These are phyloP conservation scores for Globia sparganii DNA, from an alignment of 2,888 invertebrate genomes.

Conservation along the genomic window DNA sequence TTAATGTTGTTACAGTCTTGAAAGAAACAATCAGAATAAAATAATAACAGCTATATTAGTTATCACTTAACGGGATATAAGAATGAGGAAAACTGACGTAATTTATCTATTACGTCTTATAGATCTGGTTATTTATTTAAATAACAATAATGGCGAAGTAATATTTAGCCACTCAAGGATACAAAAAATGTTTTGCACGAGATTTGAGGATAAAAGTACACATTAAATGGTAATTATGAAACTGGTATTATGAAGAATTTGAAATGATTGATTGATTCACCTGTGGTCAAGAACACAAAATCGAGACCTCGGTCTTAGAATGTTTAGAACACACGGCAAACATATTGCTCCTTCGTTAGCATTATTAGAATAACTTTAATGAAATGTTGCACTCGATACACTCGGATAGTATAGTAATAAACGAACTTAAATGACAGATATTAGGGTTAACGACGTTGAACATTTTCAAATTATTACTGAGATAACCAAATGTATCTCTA, in stretches of 20 bases:
- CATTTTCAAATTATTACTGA: conserved; percentile 39
- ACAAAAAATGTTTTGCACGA: conserved; percentile 11
- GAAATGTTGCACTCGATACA: conserved; percentile 22
- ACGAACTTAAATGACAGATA: conserved; percentile 28
- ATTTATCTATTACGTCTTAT: conserved; percentile 1
- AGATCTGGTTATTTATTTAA: conserved; percentile 14
- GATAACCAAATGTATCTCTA: conserved; percentile 32
- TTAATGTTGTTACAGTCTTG: conserved; percentile 18
- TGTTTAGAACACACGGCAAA: conserved; percentile 25
- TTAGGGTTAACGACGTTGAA: conserved; percentile 57
- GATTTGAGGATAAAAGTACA: not conserved
- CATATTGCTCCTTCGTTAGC: conserved; percentile 4
- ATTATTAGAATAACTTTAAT: conserved; percentile 27
- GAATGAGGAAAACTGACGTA: conserved; percentile 32
- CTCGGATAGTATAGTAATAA: conserved; percentile 23
- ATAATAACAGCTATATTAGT: conserved; percentile 18
- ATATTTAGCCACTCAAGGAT: conserved; percentile 2
- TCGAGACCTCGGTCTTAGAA: conserved; percentile 9
- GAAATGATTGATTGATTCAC: not conserved
- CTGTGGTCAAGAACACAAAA: conserved; percentile 24
- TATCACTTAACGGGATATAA: not conserved
- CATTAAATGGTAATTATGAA: not conserved
- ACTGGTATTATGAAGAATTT: conserved; percentile 9
- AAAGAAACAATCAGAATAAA: conserved; percentile 24
- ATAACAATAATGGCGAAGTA: conserved; percentile 15